phyloP scores from a whole-genome alignment of 2,888 invertebrate genomes.

The Caenorhabditis uteleia region DNA sequence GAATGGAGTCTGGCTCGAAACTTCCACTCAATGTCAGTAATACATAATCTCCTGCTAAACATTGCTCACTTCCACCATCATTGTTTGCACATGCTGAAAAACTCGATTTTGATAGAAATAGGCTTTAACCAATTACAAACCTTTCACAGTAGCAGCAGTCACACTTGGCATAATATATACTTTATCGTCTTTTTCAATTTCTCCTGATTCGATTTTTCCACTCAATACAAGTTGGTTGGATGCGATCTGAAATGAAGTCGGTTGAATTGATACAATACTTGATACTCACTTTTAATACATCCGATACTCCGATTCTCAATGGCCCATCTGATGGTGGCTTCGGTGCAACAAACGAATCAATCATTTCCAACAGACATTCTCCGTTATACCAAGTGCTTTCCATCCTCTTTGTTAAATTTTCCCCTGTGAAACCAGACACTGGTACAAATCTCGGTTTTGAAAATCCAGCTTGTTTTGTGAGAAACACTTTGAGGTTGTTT shows the following conservation, averaged over 20 bases:
- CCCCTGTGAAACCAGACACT: conserved; percentile 93
- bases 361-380: conserved; percentile 83
- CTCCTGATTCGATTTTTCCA: conserved; percentile 90
- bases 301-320: conserved; percentile 88
- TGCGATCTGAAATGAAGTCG: no score
- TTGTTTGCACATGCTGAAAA: conserved; percentile 39
- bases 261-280: conserved; percentile 73
- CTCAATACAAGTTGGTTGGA: conserved; percentile 78
- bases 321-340: conserved; percentile 79
- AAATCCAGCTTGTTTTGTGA: conserved; percentile 71
- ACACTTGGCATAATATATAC: conserved; percentile 76
- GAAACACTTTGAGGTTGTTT: conserved; percentile 53
- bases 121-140: conserved; percentile 20
- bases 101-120: neutral
- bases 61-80: conserved; percentile 20
- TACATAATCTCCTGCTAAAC: conserved; percentile 80
- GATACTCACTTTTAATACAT: conserved; percentile 96
- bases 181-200: conserved; percentile 84
- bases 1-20: conserved; percentile 75
- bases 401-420: conserved; percentile 78
- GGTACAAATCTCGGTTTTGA: conserved; percentile 78
- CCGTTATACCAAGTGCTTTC: conserved; percentile 83
- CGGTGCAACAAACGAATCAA: conserved; percentile 72
- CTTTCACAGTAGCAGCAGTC: conserved; percentile 61
- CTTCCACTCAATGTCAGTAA: conserved; percentile 77